Base-by-base conservation (phyloP, 53 echinoderm and acorn worm species). In the Mesocentrotus franciscanus region DNA sequence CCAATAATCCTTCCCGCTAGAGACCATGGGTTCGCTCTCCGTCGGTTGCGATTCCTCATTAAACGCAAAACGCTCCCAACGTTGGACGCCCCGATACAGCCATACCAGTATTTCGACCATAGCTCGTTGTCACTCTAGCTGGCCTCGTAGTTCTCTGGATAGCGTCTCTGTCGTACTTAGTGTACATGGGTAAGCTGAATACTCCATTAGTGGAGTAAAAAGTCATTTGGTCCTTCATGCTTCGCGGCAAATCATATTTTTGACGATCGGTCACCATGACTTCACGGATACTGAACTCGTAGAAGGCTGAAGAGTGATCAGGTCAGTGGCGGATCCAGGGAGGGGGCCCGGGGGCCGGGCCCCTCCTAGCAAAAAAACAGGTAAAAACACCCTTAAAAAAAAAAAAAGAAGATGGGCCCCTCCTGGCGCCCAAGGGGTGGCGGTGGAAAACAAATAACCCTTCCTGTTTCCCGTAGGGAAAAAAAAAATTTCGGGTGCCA, bases 221-320 rank as follows among this genome's bases (percentile, higher is more conserved):
- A 20, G 42, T 81, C 49, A 81, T 81, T 81, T 42, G 81, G 81
- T 81, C 81, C 18, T 42, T 81, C 36, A 81, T 81, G 33, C 81
- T 81, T 39, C 4, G 81, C 36, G 39, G 81, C 39, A 81, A 81
- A 10, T 42, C n/a, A 79, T 18, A 20, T 17, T 7, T 36, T 20
- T 81, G 81, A 42, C 42, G 81, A 42, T 81, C 81, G 8, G 18
- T 20, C 36, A 81, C 81, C 81, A 81, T 81, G 36, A 18, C 42
- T 33, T 18, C 49, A 18, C 20, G 36, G 81, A 81, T 39, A 42
- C 22, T 4, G 1, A 9, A 20, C 68, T 5, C 32, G 11, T 74
- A 74, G 74, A 74, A 30, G 71, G 74, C 29, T 74, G 32, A 30
- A 74, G 0, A 1, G 29, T 10, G 29, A 32, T 30, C 74, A 29